A percentile compares a stretch with the other conserved stretches of the same genome.
phyloP scores from a whole-genome alignment of 2,113 vertebrate species.

The Macrotis lagotis region DNA sequence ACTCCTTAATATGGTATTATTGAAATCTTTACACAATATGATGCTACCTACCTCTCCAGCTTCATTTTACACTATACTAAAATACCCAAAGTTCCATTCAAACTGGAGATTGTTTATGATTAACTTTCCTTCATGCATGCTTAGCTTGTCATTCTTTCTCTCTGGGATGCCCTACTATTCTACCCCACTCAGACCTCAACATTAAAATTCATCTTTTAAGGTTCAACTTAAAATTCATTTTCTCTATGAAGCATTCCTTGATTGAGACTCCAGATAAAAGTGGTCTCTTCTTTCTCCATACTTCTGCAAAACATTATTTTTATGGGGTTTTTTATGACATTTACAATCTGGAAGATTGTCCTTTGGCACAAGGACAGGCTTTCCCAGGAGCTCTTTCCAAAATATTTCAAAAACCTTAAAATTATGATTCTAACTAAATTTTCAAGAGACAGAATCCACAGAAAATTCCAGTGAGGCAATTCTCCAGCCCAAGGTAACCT shows the following conservation, averaged over 20 bases:
- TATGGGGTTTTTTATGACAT: background rate
- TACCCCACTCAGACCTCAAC: background rate
- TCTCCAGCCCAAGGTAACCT: too few species aligned
- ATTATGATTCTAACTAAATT: too few species aligned
- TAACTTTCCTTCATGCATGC: background rate
- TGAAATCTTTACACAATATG: background rate
- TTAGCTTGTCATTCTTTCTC: background rate
- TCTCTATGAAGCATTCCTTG: background rate
- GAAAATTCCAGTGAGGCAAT: too few species aligned
- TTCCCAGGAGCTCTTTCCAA: too few species aligned
- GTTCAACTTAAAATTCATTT: background rate
- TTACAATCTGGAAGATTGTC: background rate
- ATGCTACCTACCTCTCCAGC: background rate
- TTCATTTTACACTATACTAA: background rate
- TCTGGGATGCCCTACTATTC: background rate
- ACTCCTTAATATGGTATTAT: background rate
- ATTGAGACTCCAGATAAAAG: background rate
- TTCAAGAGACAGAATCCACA: too few species aligned
- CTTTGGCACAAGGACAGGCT: too few species aligned
- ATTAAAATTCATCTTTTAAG: background rate
- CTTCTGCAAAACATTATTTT: background rate
- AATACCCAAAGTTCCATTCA: background rate
- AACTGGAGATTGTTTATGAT: background rate
- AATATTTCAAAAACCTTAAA: too few species aligned
- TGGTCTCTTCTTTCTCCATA: background rate